Percentiles rank a stretch among this genome's conserved stretches.
phyloP scores from a whole-genome alignment of 23 tunicate species.

The Halocynthia roretzi region DNA sequence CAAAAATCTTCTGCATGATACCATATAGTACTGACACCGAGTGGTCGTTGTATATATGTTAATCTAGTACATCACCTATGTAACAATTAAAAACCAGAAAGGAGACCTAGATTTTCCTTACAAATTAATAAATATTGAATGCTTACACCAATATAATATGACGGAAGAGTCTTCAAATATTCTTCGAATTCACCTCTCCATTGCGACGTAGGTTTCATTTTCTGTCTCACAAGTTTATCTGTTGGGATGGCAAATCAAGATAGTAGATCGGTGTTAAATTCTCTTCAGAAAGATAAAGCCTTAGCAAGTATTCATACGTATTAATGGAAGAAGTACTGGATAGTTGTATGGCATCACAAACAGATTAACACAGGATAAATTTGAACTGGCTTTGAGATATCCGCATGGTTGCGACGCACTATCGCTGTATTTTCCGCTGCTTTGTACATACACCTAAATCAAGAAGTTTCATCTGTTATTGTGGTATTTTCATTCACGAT shows the following conservation, averaged over 20 bases:
- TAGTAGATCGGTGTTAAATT: neutral
- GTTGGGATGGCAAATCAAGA: neutral
- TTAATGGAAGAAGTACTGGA: slow-evolving; percentile 60
- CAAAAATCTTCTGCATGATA: no score
- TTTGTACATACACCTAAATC: slow-evolving; percentile 68
- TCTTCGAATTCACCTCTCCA: slow-evolving; percentile 76
- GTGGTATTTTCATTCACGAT: no score
- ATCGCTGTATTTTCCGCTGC: slow-evolving; percentile 65
- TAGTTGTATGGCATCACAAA: slow-evolving; percentile 97
- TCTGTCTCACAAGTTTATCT: slow-evolving; percentile 26
- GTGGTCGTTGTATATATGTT: no score
- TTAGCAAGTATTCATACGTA: neutral
- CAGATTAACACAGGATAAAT: slow-evolving; percentile 58
- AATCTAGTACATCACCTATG: no score
- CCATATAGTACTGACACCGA: no score
- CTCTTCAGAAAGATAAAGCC: neutral
- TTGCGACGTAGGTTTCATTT: slow-evolving; percentile 56
- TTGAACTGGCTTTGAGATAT: slow-evolving; percentile 75
- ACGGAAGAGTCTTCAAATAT: slow-evolving; percentile 70
- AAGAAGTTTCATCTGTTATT: neutral
- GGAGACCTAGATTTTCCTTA: no score
- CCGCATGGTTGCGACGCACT: slow-evolving; percentile 74
- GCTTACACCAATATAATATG: slow-evolving; percentile 60
- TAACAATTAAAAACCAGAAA: no score
- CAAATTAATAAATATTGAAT: neutral